Base-by-base conservation (phyloP, 1,140 invertebrate genomes). In the Macrotrachela quadricornifera region DNA sequence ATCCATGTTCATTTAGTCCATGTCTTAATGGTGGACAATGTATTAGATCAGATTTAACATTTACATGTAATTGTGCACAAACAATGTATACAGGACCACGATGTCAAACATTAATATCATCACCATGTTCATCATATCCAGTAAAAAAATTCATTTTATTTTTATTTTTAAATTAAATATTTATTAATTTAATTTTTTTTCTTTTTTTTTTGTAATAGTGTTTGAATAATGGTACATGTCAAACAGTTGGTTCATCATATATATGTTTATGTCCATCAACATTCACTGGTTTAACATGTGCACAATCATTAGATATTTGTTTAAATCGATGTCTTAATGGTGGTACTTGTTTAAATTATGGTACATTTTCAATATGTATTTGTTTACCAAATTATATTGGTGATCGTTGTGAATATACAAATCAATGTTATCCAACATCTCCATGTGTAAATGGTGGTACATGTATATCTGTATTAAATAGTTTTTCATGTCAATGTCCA, bases 11-110 rank as follows among this genome's bases (percentile, higher is more conserved):
- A 30, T 2, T 30, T 30, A 42, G 21, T 14, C 86, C 86, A 0
- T 94, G 87, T 64, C 63, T 76, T 39, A 85, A 90, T 61, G 82
- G 82, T 0, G 85, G 80, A 6, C 85, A 83, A 1, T 91, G 87
- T 62, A 59, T 58, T 44, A 57, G 57, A 30, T 37, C 47, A 13
- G 54, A 54, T 36, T 59, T 56, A 12, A 50, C 37, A 17, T 54
- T 56, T 21, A 15, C 30, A n/a, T 52, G 50, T 21, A 52, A 38
- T 47, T 52, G 50, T 47, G 36, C 43, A 46, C 36, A 43, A 6
- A 13, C 15, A 30, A 50, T 46, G 1, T 57, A 30, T 44, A 44
- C 43, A 30, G 57, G 57, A 4, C 8, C 38, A 11, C 56, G 46
- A 47, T 57, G 57, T 45, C 49, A 57, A 42, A 42, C 36, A n/a